Evolutionary conservation across 2,888 invertebrate genomes (phyloP), one percentile per base, ranked within the genome.

Genomic region (Caenorhabditis panamensis): DNA sequence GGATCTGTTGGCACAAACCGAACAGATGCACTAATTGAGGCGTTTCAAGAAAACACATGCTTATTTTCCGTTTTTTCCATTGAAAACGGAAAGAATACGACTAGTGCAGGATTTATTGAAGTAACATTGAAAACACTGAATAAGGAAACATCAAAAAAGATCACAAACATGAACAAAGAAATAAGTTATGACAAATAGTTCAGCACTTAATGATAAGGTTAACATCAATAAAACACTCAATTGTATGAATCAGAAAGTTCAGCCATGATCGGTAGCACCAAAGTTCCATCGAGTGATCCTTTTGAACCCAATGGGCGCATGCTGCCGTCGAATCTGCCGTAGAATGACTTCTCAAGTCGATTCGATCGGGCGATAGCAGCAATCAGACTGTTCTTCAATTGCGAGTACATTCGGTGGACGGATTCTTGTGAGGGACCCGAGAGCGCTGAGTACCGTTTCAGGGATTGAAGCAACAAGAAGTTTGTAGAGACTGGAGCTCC

Each of bases 311-410:
- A 8, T 1, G 66, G 61, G 1, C 36, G 31, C 59, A 71, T 67
- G 16, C 71, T 61, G 3, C 18, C 24, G 51, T 76, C 64, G 20
- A 51, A 80, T 9, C 58, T 37, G 9, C 56, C 64, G 24, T 66
- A 72, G 49, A 84, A 75, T 0, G 63, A 62, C 26, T 67, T 66
- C n/a, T 62, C 53, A 1, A 26, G 47, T 26, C 79, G 79, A 53
- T 76, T 54, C 0, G 68, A 54, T 24, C 79, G 51, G n/a, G 83
- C 83, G 37, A 82, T 71, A 8, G 58, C 63, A 18, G 81, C 67
- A 37, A 82, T 82, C 16, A 84, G 18, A 31, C 71, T 76, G 54
- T 84, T 84, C 56, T 81, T 71, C 1, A 82, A 51, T 20, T 64
- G n/a, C 0, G 83, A 81, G 54, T 82, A 84, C 41, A 79, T 37